phyloP scores from a whole-genome alignment of 2,888 invertebrate species.

The Nomada fabriciana region DNA sequence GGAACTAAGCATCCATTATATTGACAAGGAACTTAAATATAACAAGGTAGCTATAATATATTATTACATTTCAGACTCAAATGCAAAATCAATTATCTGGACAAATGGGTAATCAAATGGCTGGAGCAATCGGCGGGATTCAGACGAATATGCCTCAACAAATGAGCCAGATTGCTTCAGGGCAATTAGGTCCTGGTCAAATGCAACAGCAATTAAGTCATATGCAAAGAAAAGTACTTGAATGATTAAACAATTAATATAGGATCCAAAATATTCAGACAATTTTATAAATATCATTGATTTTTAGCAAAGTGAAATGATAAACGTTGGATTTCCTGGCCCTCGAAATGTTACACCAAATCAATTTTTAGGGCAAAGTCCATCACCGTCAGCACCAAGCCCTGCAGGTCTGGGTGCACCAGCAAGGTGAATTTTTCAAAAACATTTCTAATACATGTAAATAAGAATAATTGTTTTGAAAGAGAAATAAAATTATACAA shows the following conservation, averaged over 20 bases:
- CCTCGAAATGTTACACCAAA: constrained; percentile 89
- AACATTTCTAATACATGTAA: not conserved
- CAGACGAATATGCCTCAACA: constrained; percentile 80
- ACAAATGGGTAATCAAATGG: constrained; percentile 83
- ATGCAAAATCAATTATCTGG: constrained; percentile 80
- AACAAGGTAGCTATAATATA: not conserved
- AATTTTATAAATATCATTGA: constrained; percentile 8
- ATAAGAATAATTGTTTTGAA: not conserved
- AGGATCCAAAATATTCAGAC: not conserved
- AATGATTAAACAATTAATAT: not conserved
- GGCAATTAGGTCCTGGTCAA: constrained; percentile 80
- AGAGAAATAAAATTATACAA: constrained; percentile 7
- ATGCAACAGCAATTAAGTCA: constrained; percentile 85
- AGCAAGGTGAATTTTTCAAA: constrained; percentile 70
- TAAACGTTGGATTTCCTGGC: constrained; percentile 84
- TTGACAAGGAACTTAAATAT: not conserved
- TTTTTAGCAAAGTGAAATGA: constrained; percentile 84
- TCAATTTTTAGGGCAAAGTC: constrained; percentile 92
- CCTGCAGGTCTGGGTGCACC: constrained; percentile 88
- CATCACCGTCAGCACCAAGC: constrained; percentile 91
- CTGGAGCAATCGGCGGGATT: constrained; percentile 78
- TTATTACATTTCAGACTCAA: constrained; percentile 73
- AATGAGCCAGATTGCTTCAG: constrained; percentile 83
- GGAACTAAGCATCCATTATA: not conserved
- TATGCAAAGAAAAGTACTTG: constrained; percentile 81